phyloP scores from a whole-genome alignment of 1,140 invertebrate genomes.

The Lanistes nyassanus region DNA sequence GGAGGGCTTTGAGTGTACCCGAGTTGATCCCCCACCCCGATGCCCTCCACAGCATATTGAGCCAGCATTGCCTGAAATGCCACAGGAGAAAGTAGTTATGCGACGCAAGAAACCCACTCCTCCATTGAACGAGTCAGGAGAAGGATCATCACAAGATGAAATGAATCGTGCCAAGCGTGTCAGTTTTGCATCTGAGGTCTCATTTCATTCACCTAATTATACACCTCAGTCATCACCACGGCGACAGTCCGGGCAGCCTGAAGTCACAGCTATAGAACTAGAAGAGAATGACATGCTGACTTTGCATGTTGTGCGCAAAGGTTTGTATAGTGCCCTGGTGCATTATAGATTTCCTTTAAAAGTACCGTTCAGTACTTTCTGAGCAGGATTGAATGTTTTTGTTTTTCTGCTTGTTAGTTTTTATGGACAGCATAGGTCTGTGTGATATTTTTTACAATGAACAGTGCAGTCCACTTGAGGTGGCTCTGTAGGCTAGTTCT shows the following conservation, averaged over 20 bases:
- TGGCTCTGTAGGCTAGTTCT: too few species aligned
- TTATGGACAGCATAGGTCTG: neutral
- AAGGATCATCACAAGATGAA: constrained; percentile 31
- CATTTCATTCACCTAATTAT: constrained; percentile 56
- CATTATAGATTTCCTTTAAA: constrained; percentile 2
- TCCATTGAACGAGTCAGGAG: neutral
- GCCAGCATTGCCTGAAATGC: neutral
- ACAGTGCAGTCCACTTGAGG: too few species aligned
- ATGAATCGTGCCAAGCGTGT: constrained; percentile 52
- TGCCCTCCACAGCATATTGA: neutral
- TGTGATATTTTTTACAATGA: neutral
- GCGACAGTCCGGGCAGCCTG: constrained; percentile 16
- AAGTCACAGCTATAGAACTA: constrained; percentile 23
- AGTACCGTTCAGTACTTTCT: neutral
- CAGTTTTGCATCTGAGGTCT: constrained; percentile 61
- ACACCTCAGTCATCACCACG: constrained; percentile 50
- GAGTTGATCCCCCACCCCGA: neutral
- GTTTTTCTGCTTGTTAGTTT: neutral
- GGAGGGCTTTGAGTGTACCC: constrained; percentile 29
- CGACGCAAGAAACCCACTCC: constrained; percentile 30
- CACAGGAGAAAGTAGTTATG: constrained; percentile 25
- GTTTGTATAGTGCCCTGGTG: neutral
- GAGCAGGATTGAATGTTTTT: neutral
- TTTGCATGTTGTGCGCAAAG: constrained; percentile 22
- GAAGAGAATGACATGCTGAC: constrained; percentile 30